These are phyloP conservation scores for Diloba caeruleocephala DNA, from an alignment of 2,888 invertebrate species.

Conservation along the genomic window DNA sequence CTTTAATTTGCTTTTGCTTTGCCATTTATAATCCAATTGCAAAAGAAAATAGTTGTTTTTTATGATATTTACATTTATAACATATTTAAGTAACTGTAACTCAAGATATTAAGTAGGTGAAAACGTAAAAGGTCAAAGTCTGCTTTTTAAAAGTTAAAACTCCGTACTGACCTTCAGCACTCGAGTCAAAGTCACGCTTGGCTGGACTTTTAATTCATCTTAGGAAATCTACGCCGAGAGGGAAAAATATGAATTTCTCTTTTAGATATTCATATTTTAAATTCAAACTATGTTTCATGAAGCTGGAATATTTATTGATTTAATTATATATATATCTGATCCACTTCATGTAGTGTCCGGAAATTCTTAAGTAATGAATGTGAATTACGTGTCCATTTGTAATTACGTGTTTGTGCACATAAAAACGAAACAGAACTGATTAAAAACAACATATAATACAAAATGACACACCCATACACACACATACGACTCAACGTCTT, in stretches of 20 bases:
- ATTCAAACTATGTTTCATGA: constrained; percentile 15
- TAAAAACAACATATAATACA: too few species aligned
- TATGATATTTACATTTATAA: background rate
- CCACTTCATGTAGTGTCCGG: too few species aligned
- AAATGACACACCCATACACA: too few species aligned
- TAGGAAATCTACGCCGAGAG: constrained; percentile 25
- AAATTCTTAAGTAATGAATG: too few species aligned
- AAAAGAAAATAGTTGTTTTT: background rate
- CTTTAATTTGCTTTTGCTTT: background rate
- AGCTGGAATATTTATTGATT: background rate
- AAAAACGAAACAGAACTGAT: too few species aligned
- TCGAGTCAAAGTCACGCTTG: constrained; percentile 29
- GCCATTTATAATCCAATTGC: too few species aligned
- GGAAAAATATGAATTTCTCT: constrained; percentile 20
- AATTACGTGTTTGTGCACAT: too few species aligned
- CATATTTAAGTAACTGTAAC: constrained; percentile 5
- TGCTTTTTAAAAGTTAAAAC: constrained; percentile 28
- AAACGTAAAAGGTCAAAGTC: constrained; percentile 38
- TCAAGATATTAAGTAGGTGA: constrained; percentile 21
- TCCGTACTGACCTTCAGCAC: constrained; percentile 38
- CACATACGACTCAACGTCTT: too few species aligned
- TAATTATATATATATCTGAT: background rate
- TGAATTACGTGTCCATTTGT: too few species aligned
- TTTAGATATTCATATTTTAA: constrained; percentile 31
- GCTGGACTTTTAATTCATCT: constrained; percentile 48